Evolutionary conservation across 1,140 invertebrate species (phyloP), one percentile per base, ranked within the genome.

Genomic region (Neuroterus valhalla): DNA sequence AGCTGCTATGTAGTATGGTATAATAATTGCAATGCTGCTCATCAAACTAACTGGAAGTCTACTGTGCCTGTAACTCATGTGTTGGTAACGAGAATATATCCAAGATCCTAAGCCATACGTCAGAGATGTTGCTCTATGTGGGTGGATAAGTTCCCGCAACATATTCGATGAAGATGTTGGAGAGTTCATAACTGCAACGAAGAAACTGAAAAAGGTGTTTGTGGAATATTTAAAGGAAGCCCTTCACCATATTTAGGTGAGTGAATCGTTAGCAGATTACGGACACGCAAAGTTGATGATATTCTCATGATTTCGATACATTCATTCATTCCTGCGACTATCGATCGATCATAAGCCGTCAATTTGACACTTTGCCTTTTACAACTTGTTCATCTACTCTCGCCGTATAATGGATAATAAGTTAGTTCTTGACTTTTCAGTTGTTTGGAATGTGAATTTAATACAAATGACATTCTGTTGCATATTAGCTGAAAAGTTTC

Each of bases 151-250:
- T 62, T 52, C 19, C 74, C 73, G 68, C 68, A 72, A 68, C 72
- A 67, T 68, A 66, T 70, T 74, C 71, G 75, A 76, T 68, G 77
- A 75, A 76, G 77, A 76, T 17, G 71, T 66, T 46, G 66, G 71
- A 43, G 62, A 71, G 48, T 21, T 38, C 44, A 42, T 68, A 76
- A 78, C 74, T 76, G 50, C 44, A 52, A 68, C 72, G 78, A 78
- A 81, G 72, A 77, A 76, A 38, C 31, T 38, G 10, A 38, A 8
- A 38, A 38, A 76, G 68, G 70, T 75, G 79, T 78, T 77, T 75
- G 76, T 74, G 75, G 68, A 72, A 52, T 73, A 62, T 62, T 3
- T 31, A 14, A 23, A 62, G 21, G 26, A 26, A 14, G 11, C 21
- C 23, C 55, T 38, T 31, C 6, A 62, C 4, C 10, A 55, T 11